These are phyloP conservation scores for Holacanthella duospinosa DNA, from an alignment of 2,888 invertebrate species.

Conservation along the genomic window DNA sequence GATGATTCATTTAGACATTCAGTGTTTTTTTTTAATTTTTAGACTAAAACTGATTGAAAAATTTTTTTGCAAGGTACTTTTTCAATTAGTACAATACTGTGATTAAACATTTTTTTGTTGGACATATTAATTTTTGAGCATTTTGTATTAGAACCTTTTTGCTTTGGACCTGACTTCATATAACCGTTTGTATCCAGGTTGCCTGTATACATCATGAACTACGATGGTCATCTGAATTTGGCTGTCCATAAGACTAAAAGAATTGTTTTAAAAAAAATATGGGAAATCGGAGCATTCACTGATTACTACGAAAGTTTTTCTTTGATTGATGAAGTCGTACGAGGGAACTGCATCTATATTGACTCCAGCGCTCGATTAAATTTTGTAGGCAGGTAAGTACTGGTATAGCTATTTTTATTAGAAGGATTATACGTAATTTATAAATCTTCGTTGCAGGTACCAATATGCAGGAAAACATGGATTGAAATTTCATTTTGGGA, in stretches of 20 bases:
- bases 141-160: too few relatives aligned
- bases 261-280: not conserved
- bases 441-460: constrained; percentile 11
- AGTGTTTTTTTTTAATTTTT: too few relatives aligned
- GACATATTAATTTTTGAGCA: too few relatives aligned
- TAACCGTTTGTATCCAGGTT: too few relatives aligned
- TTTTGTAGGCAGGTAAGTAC: constrained; percentile 18
- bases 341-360: constrained; percentile 18
- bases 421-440: too few relatives aligned
- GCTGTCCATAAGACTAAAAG: constrained; percentile 10
- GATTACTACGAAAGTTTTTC: constrained; percentile 8
- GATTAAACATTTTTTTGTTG: too few relatives aligned
- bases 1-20: too few relatives aligned
- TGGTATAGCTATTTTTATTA: too few relatives aligned
- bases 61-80: too few relatives aligned
- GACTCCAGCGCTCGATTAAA: constrained; percentile 17
- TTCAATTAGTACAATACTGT: too few relatives aligned
- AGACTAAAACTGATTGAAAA: too few relatives aligned
- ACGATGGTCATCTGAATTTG: constrained; percentile 17
- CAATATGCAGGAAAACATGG: constrained; percentile 13
- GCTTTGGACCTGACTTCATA: too few relatives aligned
- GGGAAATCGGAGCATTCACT: not conserved
- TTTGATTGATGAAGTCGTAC: constrained; percentile 17
- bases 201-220: constrained; percentile 13
- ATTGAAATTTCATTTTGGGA: constrained; percentile 21